These are phyloP conservation scores for Gasteruption jaculator DNA, from an alignment of 2,888 invertebrate genomes.

Conservation along the genomic window DNA sequence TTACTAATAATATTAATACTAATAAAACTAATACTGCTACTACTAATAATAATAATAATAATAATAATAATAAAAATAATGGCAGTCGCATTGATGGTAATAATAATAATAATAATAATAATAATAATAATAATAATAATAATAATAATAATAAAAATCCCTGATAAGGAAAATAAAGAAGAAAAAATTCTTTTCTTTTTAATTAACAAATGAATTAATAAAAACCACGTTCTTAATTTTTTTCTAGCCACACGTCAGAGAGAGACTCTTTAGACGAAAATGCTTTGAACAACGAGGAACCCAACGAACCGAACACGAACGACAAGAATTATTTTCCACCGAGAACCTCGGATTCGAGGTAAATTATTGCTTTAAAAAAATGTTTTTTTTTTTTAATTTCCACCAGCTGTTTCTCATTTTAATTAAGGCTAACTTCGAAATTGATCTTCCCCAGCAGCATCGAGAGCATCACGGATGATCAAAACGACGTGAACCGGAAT, in stretches of 20 bases:
- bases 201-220: not conserved
- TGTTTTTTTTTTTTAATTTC: slow-evolving; percentile 16
- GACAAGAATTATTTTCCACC: slow-evolving; percentile 42
- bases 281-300: slow-evolving; percentile 54
- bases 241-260: slow-evolving; percentile 63
- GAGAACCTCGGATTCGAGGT: slow-evolving; percentile 46
- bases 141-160: not conserved
- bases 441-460: slow-evolving; percentile 29
- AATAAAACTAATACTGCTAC: too few relatives aligned
- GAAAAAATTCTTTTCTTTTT: slow-evolving; percentile 1
- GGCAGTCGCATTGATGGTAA: too few relatives aligned
- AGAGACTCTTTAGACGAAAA: slow-evolving; percentile 87
- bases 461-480: slow-evolving; percentile 43
- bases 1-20: too few relatives aligned
- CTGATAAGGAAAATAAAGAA: not conserved
- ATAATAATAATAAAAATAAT: too few relatives aligned
- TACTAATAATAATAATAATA: too few relatives aligned
- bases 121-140: not conserved
- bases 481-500: slow-evolving; percentile 45
- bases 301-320: slow-evolving; percentile 45
- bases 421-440: slow-evolving; percentile 17
- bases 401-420: too few relatives aligned
- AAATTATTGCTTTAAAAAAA: slow-evolving; percentile 16
- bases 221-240: slow-evolving; percentile 10
- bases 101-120: too few relatives aligned